Base-by-base conservation (phyloP, 2,888 invertebrate genomes). In the Heliconius ismenius region DNA sequence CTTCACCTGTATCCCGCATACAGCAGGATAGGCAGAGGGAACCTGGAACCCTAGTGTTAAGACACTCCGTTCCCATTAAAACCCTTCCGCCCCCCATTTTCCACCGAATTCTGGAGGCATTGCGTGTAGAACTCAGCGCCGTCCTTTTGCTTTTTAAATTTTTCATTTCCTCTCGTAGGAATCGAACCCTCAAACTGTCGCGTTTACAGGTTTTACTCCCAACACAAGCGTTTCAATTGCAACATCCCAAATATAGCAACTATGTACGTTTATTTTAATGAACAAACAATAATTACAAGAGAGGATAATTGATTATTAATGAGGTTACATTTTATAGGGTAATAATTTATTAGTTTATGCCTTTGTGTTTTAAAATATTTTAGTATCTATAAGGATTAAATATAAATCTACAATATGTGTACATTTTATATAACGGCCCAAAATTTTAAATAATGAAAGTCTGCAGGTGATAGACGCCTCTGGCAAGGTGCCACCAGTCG, bases 401-500 rank as follows among this genome's bases (percentile, higher is more conserved):
- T 43, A 15, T 43, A 15, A 43, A 28, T 7, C 63, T 21, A 32
- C 24, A 21, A 64, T 64, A 64, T 21, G 21, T 28, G 63, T 32
- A 64, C 36, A 65, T 11, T n/a, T 36, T 65, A 36, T 18, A 65
- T 28, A 54, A 13, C 28, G 28, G 28, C 4, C 18, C 24, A 68
- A 49, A 68, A 21, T 68, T 43, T 68, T 49, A 68, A 43, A 21
- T 28, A 68, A 68, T 49, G 21, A 60, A 28, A 54, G 26, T 36
- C 72, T 36, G 64, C 75, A 76, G 64, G 64, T 64, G 70, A 70
- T 76, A 76, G 75, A 70, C 54, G 75, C 54, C 64, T 68, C 75
- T 76, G 75, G 75, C 75, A 76, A 76, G 54, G 70, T 76, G 75
- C 75, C 76, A 76, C 54, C 72, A 28, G 7, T 69, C 64, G 64